These are phyloP conservation scores for Rhodinocichla rosea DNA, from an alignment of 2,113 vertebrate species.

Conservation along the genomic window DNA sequence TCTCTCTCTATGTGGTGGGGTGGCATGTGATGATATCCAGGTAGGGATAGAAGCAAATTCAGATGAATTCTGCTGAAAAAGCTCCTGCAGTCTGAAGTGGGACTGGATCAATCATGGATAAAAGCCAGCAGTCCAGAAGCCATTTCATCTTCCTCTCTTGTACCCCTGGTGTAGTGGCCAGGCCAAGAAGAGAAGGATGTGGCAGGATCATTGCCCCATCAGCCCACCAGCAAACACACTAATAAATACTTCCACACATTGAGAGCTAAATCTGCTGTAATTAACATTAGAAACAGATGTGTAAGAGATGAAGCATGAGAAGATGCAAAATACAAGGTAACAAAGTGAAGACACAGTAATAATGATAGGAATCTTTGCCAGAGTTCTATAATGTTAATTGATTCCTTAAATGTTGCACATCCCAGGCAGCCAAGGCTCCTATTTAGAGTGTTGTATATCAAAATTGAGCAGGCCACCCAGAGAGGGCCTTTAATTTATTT, in stretches of 20 bases:
- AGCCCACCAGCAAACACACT: background rate
- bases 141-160: background rate
- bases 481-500: conserved; percentile 26
- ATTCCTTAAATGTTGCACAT: background rate
- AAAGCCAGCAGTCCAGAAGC: background rate
- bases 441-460: background rate
- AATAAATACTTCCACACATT: background rate
- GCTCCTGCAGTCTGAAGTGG: background rate
- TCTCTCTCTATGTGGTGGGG: background rate
- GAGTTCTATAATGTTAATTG: conserved; percentile 33
- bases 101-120: background rate
- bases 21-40: background rate
- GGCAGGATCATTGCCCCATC: background rate
- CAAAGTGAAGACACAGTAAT: background rate
- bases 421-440: conserved; percentile 6
- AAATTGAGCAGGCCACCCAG: background rate
- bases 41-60: background rate
- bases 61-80: background rate
- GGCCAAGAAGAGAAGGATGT: background rate
- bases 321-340: background rate
- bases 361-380: conserved; percentile 2
- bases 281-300: background rate
- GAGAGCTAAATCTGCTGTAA: background rate
- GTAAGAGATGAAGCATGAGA: background rate
- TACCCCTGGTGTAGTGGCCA: too few relatives aligned